Evolutionary conservation across 2,888 invertebrate genomes (phyloP), one percentile per base, ranked within the genome.

Genomic region (Nasonia oneida): DNA sequence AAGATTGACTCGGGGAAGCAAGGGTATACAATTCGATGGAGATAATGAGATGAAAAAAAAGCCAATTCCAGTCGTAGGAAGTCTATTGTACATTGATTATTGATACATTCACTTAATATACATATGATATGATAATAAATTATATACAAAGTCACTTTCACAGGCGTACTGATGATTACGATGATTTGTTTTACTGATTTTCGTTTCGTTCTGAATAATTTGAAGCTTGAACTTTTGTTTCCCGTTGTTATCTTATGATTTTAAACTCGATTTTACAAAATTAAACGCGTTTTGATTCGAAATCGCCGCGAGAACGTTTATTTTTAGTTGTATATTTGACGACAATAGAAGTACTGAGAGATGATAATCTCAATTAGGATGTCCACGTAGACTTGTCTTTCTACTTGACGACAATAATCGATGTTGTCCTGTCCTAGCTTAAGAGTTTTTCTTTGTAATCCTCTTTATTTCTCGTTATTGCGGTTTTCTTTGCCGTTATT

Each of bases 31-130:
- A 75, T 84, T 86, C 84, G 81, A 80, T 61, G 67, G 75, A 29
- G 29, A 50, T 23, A 50, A 71, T 23, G 33, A 85, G 85, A 29
- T 29, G 29, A 89, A 88, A 88, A 89, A 90, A 88, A 87, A 88
- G 90, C 90, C 90, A 84, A 89, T 90, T 92, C 89, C 91, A 90
- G 90, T 90, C 90, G 92, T 93, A 93, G 93, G 91, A 90, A 91
- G 91, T 93, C 91, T 92, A 93, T 92, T 93, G 93, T 93, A 93
- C 92, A 93, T 93, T 93, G 91, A 92, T 92, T 92, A 93, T 92
- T 93, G 92, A 93, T 92, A 93, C 91, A 91, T 86, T 86, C 92
- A 92, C 92, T 92, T 91, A 91, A 91, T 90, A 90, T 85, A 83
- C 77, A 81, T 84, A 87, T 82, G 47, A 86, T 89, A 93, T 91